phyloP scores from a whole-genome alignment of 2,888 invertebrate genomes.

The Argyresthia goedartella region DNA sequence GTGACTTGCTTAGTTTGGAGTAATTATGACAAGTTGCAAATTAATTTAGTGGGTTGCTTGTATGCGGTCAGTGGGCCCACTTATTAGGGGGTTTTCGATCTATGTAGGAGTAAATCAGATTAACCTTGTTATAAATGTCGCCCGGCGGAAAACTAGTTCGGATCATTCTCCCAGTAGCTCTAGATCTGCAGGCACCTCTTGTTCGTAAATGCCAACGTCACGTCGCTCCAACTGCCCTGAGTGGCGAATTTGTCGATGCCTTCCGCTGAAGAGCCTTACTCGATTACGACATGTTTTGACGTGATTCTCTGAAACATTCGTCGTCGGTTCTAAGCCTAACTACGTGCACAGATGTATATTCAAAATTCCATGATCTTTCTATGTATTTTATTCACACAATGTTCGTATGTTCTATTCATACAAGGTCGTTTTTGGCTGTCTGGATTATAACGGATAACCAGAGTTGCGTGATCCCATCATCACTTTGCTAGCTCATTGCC shows the following conservation, averaged over 20 bases:
- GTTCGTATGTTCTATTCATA: no score
- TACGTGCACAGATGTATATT: no score
- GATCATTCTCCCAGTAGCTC: constrained; percentile 14
- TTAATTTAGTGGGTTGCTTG: constrained; percentile 29
- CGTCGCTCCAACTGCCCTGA: neutral
- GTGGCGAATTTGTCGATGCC: neutral
- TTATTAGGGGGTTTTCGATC: constrained; percentile 9
- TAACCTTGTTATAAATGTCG: constrained; percentile 19
- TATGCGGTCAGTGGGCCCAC: constrained; percentile 25
- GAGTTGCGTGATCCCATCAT: no score
- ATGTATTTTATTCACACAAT: no score
- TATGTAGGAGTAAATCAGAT: constrained; percentile 17
- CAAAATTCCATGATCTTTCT: no score
- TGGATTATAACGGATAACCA: no score
- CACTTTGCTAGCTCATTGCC: no score
- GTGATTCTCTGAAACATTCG: neutral
- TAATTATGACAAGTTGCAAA: constrained; percentile 29
- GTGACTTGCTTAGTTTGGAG: constrained; percentile 30
- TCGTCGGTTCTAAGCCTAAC: no score
- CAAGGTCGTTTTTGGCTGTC: no score
- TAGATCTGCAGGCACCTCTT: constrained; percentile 2
- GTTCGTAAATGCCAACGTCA: constrained; percentile 3
- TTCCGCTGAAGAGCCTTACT: neutral
- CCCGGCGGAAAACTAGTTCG: constrained; percentile 17
- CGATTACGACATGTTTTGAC: constrained; percentile 1